phyloP scores from a whole-genome alignment of 1,140 invertebrate genomes.

The Drosophila novamexicana region DNA sequence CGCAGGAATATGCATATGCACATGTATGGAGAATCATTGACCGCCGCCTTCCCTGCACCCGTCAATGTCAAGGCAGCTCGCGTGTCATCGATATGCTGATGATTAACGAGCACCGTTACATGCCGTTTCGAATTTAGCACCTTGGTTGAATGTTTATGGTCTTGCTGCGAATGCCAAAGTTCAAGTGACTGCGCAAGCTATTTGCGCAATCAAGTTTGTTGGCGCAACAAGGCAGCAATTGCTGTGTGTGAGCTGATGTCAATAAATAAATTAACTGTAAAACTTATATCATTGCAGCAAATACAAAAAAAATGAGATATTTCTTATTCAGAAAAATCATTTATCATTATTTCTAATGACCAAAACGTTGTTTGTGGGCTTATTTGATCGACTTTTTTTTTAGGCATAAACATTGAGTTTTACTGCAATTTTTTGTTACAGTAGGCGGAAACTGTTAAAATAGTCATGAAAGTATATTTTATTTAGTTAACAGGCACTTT shows the following conservation, averaged over 20 bases:
- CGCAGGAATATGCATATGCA: not conserved
- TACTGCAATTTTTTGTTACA: too few relatives aligned
- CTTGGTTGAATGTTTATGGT: constrained; percentile 17
- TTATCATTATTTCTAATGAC: too few relatives aligned
- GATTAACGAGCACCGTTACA: constrained; percentile 24
- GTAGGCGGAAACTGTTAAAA: too few relatives aligned
- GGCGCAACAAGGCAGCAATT: constrained; percentile 5
- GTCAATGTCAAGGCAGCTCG: constrained; percentile 29
- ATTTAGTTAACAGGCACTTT: too few relatives aligned
- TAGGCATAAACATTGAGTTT: too few relatives aligned
- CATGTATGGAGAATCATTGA: constrained; percentile 7
- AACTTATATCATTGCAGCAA: not conserved
- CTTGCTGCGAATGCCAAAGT: constrained; percentile 14
- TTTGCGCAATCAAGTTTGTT: constrained; percentile 12
- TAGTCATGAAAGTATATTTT: too few relatives aligned
- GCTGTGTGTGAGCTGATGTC: not conserved
- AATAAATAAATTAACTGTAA: constrained; percentile 8
- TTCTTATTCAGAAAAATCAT: too few relatives aligned
- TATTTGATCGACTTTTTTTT: too few relatives aligned
- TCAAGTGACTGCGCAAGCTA: constrained; percentile 17
- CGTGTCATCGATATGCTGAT: constrained; percentile 10
- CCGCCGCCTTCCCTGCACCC: not conserved
- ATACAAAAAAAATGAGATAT: not conserved
- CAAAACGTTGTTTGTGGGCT: too few relatives aligned
- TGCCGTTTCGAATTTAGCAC: constrained; percentile 2